phyloP scores from a whole-genome alignment of 1,140 invertebrate genomes.

The Ceratina japonica region DNA sequence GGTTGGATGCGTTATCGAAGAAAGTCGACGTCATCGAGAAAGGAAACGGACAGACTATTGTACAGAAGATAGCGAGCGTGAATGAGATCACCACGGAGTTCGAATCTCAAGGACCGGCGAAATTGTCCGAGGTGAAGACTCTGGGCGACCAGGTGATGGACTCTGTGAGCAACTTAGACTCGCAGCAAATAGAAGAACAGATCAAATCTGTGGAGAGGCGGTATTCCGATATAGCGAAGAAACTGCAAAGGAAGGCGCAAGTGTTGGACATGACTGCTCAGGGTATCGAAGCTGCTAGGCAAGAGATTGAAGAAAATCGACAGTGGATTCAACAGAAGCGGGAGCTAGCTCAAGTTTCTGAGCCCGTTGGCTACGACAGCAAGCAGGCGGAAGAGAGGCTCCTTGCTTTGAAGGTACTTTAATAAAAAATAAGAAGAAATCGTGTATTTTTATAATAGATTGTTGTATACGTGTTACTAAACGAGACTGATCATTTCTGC shows the following conservation, averaged over 20 bases:
- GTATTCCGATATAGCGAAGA: constrained; percentile 90
- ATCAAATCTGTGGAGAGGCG: constrained; percentile 90
- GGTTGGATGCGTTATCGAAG: constrained; percentile 89
- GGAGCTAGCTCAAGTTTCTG: constrained; percentile 83
- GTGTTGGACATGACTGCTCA: constrained; percentile 89
- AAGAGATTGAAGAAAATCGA: constrained; percentile 87
- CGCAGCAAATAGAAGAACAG: constrained; percentile 93
- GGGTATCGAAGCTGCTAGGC: constrained; percentile 87
- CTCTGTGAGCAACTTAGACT: constrained; percentile 91
- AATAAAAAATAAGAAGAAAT: not conserved
- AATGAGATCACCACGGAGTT: constrained; percentile 86
- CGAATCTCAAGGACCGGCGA: constrained; percentile 83
- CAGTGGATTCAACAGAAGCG: constrained; percentile 90
- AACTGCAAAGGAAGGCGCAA: constrained; percentile 90
- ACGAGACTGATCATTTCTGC: no score
- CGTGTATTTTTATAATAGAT: no score
- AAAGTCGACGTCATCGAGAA: constrained; percentile 90
- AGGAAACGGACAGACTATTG: constrained; percentile 89
- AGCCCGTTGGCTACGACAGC: constrained; percentile 86
- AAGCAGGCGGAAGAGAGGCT: constrained; percentile 87
- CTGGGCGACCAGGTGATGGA: constrained; percentile 86
- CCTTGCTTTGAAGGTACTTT: constrained; percentile 82
- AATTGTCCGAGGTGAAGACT: constrained; percentile 84
- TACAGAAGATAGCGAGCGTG: constrained; percentile 87
- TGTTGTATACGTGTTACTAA: no score